Evolutionary conservation across 2,888 invertebrate genomes (phyloP), one percentile per base, ranked within the genome.

Genomic region (Eutolmus rufibarbis): DNA sequence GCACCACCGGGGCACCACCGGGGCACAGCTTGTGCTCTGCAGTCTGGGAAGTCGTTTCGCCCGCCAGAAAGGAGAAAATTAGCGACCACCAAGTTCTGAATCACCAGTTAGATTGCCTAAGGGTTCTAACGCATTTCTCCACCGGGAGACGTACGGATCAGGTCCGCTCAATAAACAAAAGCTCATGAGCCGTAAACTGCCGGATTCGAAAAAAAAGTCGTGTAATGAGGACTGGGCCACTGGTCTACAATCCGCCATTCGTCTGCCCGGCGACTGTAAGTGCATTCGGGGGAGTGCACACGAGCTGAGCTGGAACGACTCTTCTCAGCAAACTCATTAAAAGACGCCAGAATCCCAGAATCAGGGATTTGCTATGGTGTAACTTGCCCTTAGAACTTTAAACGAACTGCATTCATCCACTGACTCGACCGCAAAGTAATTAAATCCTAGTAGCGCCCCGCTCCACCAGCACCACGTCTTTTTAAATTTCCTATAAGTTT

Each of bases 171-270:
- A 46, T 57, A 85, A 85, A 85, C 74, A 31, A 43, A 85, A 85
- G 46, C 74, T 85, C 85, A 40, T 85, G 85, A 74, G 74, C 85
- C 74, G 74, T 85, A 74, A 85, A 74, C 28, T 74, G 74, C 43
- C 9, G n/a, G 43, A 85, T 46, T 14, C n/a, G 5, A 40, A 8
- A 66, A 34, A 57, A 66, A 84, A 46, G 28, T 74, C 85, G 43
- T 85, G 31, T 74, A 85, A 85, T 85, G 74, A 85, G 74, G 85
- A 31, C 74, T 85, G 85, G 85, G 85, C 74, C 85, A 85, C 28
- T 74, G 85, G 85, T 74, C 56, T 40, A 23, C 40, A 74, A 76
- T 76, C 23, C 12, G 14, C 46, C 28, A 34, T 82, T 56, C 82
- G 57, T 37, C 56, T 16, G 5, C 23, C 12, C 57, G 12, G 82